Conservation (phyloP, 2,888 invertebrate species). For the Stenodema calcarata region DNA sequence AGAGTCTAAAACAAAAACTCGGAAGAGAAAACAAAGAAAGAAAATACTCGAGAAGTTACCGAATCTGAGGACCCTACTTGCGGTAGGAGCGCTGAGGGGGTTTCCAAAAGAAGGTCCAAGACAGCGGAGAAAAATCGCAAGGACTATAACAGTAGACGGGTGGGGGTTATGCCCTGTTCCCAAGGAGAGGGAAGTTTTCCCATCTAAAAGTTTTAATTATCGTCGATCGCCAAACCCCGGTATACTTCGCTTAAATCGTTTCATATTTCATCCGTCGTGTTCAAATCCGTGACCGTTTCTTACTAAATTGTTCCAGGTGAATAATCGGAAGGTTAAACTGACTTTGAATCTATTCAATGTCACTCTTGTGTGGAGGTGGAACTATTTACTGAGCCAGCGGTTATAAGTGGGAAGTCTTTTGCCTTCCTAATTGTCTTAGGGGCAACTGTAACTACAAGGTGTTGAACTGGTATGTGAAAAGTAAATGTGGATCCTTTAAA, state of each 20-base stretch:
- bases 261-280: background rate
- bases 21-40: background rate
- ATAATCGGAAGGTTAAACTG: background rate
- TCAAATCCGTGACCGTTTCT: background rate
- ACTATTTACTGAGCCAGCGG: too few species aligned
- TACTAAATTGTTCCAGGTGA: background rate
- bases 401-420: too few species aligned
- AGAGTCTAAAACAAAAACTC: background rate
- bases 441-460: too few species aligned
- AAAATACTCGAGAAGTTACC: background rate
- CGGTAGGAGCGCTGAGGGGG: background rate
- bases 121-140: background rate
- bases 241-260: background rate
- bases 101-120: background rate
- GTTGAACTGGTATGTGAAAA: too few species aligned
- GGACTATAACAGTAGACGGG: background rate
- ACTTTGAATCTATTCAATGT: too few species aligned
- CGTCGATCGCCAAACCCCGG: background rate
- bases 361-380: too few species aligned
- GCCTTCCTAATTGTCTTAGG: too few species aligned
- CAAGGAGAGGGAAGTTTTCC: conserved; percentile 49
- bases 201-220: conserved; percentile 55
- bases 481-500: too few species aligned
- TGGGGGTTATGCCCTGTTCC: background rate
- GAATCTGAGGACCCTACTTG: background rate